Base-by-base conservation (phyloP, 2,888 invertebrate species). In the Chrysolina americana region DNA sequence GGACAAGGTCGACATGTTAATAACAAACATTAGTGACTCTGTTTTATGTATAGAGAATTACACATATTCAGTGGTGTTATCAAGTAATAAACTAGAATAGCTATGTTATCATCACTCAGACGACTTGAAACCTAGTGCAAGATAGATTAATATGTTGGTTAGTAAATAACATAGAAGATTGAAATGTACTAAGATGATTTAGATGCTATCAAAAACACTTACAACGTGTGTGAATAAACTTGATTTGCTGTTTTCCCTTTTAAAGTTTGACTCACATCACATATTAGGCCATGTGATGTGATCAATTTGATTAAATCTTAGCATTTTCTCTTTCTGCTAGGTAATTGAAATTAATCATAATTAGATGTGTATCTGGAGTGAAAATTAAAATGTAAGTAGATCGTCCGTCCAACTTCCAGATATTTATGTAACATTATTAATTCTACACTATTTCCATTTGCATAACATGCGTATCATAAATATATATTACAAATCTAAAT, bases 21-120 rank as follows among this genome's bases (percentile, higher is more conserved):
- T 68, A 56, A 68, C 44, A 68, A 68, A 56, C 68, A 68, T 53
- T 68, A 68, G 68, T 41, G 53, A 19, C 21, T 41, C 23, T 13
- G 50, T 19, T 68, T 68, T 41, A 68, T 53, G 36, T 41, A 68
- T 11, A 11, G 17, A 48, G 36, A 68, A 53, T 41, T 28, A 53
- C 36, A 59, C 68, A 53, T 11, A 68, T 53, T 53, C 41, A 53
- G 36, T 41, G 53, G 28, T 68, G 56, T 68, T 68, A 68, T 53
- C 68, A 68, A 19, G 68, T 68, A 41, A 68, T 68, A 68, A 68
- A 68, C 41, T 68, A 53, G 53, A 44, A 68, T 68, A 56, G 68
- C 19, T 19, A 56, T 68, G 68, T 53, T 53, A 68, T 68, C 68
- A 68, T 68, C 68, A 41, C 53, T 59, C n/a, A 2, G 11, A 15